Evolutionary conservation across 2,113 vertebrate species (phyloP), one percentile per base, ranked within the genome.

Genomic region (Thinocorus orbignyianus): DNA sequence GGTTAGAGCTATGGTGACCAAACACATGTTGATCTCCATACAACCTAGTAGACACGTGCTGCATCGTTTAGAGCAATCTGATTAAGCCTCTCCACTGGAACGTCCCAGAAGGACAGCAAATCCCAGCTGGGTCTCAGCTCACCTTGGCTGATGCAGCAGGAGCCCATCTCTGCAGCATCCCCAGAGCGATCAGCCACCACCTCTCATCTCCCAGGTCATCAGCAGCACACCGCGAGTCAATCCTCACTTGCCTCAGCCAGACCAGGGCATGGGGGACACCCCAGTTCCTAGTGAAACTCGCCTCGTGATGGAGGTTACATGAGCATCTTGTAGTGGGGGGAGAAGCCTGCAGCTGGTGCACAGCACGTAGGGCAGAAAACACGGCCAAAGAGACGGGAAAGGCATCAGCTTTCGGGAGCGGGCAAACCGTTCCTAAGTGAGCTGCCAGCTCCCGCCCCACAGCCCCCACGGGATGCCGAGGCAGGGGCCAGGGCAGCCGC

Each of bases 11-110:
- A 26, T 0, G 0, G 37, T 12, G 42, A 44, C 37, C 42, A 64
- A 86, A 74, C 37, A 51, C 2, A 0, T 1, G 1, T 4, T 1
- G 1, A 11, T 31, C 77, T 48, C 39, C 0, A 1, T 7, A 81
- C 39, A 52, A 39, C 11, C 39, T 9, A 11, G 23, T 1, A 77
- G 33, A 37, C 1, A 0, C 2, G 0, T 33, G 35, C 26, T 13
- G 48, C 18, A n/a, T 33, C 13, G 0, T 42, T 55, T 17, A 48
- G 52, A 17, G 54, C 26, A 49, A 62, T 5, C 15, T n/a, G 17
- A 31, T 35, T 20, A 55, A 60, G 39, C 19, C 13, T 42, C 31
- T 81, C 24, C 42, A 49, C 64, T 17, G 26, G 25, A 30, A 28
- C 65, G 30, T 2, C 31, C 52, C 30, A 49, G 31, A 30, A 84